Base-by-base conservation (phyloP, 2,113 vertebrate genomes). In the Xenus cinereus region DNA sequence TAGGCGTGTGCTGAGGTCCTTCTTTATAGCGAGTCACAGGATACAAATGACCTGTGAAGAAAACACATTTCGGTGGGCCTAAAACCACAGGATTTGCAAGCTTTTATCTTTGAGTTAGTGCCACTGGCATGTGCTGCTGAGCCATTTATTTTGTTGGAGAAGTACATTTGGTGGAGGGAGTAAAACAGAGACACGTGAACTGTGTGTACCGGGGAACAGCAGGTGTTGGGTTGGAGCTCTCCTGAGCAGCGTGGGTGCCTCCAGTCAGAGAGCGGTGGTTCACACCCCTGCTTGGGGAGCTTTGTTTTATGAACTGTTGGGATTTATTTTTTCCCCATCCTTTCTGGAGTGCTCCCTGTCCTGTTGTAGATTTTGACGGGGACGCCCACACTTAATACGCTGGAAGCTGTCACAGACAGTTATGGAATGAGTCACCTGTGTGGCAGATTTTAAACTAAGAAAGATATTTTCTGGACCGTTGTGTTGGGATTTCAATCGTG, bases 1-100 rank as follows among this genome's bases (percentile, higher is more conserved):
- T 20, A 17, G 6, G 0, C 0, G 1, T 4, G 11, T 3, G 35
- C 1, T 32, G 50, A 4, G 13, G 9, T 15, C 35, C n/a, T 54
- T 13, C 30, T 23, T 48, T 24, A 14, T 8, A 39, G 63, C 2
- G 14, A 68, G 35, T 50, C 39, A 30, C 22, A 16, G 62, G 35
- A 26, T 41, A 62, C 35, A 77, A 28, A 53, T 4, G 37, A 46
- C 9, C 6, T 8, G 45, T 32, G 75, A 67, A 32, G 35, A 30
- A 64, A 45, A 23, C 50, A 39, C 20, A 19, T 9, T 33, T 21
- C 12, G 67, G 73, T 73, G 68, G 60, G 11, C 39, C 50, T 82
- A 22, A 71, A 62, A 23, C 5, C 14, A 37, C 60, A 48, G 60
- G 14, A 24, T 74, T 81, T 81, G 24, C 53, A 23, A 39, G 35